These are phyloP conservation scores for Tetranychus urticae DNA, from an alignment of 1,140 invertebrate genomes.

Conservation along the genomic window DNA sequence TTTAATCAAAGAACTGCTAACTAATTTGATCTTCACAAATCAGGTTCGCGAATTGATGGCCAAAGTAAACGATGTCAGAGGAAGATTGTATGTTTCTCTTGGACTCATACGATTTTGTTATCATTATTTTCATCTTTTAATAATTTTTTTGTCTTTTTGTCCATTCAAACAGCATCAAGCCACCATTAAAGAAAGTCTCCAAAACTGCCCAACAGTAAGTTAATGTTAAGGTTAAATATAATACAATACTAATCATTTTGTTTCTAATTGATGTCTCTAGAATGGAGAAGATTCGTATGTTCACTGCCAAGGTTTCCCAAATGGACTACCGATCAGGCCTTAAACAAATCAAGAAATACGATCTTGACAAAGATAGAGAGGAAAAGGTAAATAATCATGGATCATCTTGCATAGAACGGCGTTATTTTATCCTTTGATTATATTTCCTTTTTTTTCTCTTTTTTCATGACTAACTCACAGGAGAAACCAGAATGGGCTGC, in stretches of 20 bases:
- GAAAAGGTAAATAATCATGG: not conserved
- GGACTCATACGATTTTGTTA: no score
- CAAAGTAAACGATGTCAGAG: slow-evolving; percentile 97
- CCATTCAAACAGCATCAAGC: slow-evolving; percentile 48
- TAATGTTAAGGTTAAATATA: not conserved
- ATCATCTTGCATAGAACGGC: not conserved
- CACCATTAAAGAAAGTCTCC: slow-evolving; percentile 95
- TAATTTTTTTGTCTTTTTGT: not conserved
- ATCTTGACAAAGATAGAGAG: not conserved
- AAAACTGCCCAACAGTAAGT: slow-evolving; percentile 90
- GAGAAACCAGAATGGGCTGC: slow-evolving; percentile 1
- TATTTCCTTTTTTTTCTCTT: no score
- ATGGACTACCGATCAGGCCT: slow-evolving; percentile 1
- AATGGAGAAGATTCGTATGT: slow-evolving; percentile 32
- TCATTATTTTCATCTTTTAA: not conserved
- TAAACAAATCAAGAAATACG: not conserved
- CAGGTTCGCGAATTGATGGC: slow-evolving; percentile 82
- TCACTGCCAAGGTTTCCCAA: slow-evolving; percentile 36
- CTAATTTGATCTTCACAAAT: slow-evolving; percentile 17
- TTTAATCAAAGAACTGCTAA: not conserved
- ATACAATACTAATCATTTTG: not conserved
- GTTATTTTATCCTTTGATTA: not conserved
- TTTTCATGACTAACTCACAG: not conserved
- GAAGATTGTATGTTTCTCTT: slow-evolving; percentile 83
- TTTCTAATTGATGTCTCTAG: slow-evolving; percentile 31